phyloP scores from a whole-genome alignment of 2,888 invertebrate genomes.

The Physocephala rufipes region DNA sequence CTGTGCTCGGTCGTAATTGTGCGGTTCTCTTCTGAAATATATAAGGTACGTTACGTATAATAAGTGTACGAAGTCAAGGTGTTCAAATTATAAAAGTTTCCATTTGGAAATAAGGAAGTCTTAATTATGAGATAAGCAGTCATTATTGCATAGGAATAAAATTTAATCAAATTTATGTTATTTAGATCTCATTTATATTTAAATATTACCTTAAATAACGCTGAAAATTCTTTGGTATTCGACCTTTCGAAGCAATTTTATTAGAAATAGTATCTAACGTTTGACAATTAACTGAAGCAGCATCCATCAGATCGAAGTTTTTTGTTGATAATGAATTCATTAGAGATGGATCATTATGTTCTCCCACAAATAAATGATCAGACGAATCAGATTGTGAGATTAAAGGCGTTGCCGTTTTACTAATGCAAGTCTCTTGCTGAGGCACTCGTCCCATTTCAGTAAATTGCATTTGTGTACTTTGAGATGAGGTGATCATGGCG shows the following conservation, averaged over 20 bases:
- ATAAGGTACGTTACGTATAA: neutral
- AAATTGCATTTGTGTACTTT: slow-evolving; percentile 55
- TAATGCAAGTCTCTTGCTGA: slow-evolving; percentile 38
- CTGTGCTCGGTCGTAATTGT: slow-evolving; percentile 66
- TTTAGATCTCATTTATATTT: neutral
- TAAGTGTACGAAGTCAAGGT: too few species aligned
- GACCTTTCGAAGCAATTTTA: slow-evolving; percentile 62
- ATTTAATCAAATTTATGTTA: neutral
- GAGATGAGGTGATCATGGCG: slow-evolving; percentile 61
- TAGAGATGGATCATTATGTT: slow-evolving; percentile 43
- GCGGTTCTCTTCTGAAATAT: slow-evolving; percentile 61
- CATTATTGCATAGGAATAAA: too few species aligned
- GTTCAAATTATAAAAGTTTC: neutral
- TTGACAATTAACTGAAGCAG: slow-evolving; percentile 24
- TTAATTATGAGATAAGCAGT: too few species aligned
- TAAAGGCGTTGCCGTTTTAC: slow-evolving; percentile 2
- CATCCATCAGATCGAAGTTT: slow-evolving; percentile 23
- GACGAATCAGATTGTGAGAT: slow-evolving; percentile 28
- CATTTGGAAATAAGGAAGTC: too few species aligned
- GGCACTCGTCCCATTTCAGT: slow-evolving; percentile 54
- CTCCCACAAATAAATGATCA: neutral
- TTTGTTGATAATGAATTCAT: slow-evolving; percentile 11
- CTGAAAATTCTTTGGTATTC: slow-evolving; percentile 60
- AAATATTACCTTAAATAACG: slow-evolving; percentile 53
- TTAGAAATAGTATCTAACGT: slow-evolving; percentile 48